Evolutionary conservation across 2,797 vertebrate species (phyloP).

Genomic region (Pangasius krempfi): DNA sequence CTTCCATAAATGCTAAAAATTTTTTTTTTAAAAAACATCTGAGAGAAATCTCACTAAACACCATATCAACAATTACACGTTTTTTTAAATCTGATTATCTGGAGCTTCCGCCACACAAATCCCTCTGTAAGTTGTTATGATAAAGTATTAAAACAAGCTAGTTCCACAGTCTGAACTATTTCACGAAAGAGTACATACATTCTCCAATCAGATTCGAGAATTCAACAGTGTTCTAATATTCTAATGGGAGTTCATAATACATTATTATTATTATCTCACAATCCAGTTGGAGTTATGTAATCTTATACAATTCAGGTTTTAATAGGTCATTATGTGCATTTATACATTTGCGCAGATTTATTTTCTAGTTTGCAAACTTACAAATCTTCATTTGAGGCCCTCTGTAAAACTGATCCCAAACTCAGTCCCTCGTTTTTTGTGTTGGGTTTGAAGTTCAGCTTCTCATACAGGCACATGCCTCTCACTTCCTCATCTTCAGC

Average conservation of each 20-base stretch:
- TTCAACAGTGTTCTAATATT: not conserved
- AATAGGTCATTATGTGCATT: not conserved
- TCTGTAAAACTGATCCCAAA: not conserved
- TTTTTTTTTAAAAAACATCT: too few species aligned
- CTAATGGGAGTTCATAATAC: not conserved
- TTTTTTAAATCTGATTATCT: too few species aligned
- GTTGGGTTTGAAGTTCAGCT: not conserved
- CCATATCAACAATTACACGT: too few species aligned
- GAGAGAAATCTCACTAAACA: not conserved
- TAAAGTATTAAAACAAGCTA: too few species aligned
- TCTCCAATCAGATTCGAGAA: not conserved
- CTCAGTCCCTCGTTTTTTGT: not conserved
- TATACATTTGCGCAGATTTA: not conserved
- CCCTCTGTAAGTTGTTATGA: too few species aligned
- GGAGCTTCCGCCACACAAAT: not conserved
- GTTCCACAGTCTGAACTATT: too few species aligned
- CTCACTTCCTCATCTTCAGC: conserved; percentile 49
- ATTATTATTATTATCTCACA: not conserved
- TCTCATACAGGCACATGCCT: not conserved
- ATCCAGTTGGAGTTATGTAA: not conserved
- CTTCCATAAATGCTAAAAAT: not conserved
- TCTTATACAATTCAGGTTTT: not conserved
- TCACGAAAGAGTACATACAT: too few species aligned
- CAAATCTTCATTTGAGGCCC: not conserved
- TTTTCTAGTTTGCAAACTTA: not conserved